Base-by-base conservation (phyloP, 2,113 vertebrate species). In the Sceloporus tristichus region DNA sequence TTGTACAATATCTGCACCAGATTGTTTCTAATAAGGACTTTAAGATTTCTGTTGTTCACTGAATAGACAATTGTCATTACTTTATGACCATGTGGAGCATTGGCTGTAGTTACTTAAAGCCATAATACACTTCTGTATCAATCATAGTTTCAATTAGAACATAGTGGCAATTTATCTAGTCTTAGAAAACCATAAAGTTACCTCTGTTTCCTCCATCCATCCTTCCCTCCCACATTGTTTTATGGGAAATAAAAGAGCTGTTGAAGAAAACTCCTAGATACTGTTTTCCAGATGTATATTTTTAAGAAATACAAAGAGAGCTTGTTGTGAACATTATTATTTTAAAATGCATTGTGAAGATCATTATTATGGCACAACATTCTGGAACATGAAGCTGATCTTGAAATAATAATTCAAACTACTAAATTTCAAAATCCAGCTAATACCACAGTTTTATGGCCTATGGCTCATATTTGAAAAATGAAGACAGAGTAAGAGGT, bases 1-100 rank as follows among this genome's bases (percentile, higher is more conserved):
- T 13, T 0, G 0, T 0, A 0, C 48, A 21, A 3, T 83, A 0
- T 21, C 87, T 18, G 19, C 8, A 4, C 40, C 4, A 29, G 9
- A 21, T 86, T 0, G 0, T 16, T 48, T 14, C 76, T 73, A 88
- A 82, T 11, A 19, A 59, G 1, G 18, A 2, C 8, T 48, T 34
- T 56, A 56, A 5, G 74, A 54, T 75, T 83, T 9, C 14, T 23
- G n/a, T 9, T 79, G 3, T 6, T 14, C 2, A 29, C 62, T 40
- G 0, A 0, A 18, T 13, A 85, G 70, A 42, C 62, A 62, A 8
- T 85, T 70, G 59, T 48, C 78, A 73, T 54, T 14, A 4, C 4
- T 42, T n/a, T 59, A n/a, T 34, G 68, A 77, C 0, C 0, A 68
- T 1, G 42, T 0, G 1, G 62, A 29, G 16, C 48, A 42, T 10